phyloP scores from a whole-genome alignment of 2,888 invertebrate genomes.

The Nephrotoma flavescens region DNA sequence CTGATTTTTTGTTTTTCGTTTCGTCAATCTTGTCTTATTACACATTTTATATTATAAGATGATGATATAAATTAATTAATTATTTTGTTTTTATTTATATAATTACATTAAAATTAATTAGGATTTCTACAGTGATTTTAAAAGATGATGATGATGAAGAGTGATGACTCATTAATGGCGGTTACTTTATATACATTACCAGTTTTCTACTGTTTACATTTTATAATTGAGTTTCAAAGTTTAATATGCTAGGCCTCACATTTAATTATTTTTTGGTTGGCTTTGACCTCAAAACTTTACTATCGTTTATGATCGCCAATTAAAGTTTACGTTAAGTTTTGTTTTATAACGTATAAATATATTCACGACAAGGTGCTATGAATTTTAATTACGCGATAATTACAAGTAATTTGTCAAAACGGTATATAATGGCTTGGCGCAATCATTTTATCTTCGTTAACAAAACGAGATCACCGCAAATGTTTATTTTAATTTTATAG shows the following conservation, averaged over 20 bases:
- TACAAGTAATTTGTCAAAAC: not conserved
- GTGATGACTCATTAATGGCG: not conserved
- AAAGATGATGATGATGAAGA: not conserved
- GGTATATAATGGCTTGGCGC: not conserved
- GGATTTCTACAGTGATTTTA: not conserved
- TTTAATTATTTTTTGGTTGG: not conserved
- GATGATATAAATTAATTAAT: not conserved
- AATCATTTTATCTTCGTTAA: not conserved
- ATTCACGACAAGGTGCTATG: not conserved
- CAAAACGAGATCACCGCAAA: not conserved
- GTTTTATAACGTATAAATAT: not conserved
- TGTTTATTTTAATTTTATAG: not conserved
- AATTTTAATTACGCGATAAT: not conserved
- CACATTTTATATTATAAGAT: not conserved
- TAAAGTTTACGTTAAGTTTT: not conserved
- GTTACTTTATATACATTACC: not conserved
- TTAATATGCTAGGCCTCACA: not conserved
- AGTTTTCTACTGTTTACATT: not conserved
- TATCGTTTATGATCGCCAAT: not conserved
- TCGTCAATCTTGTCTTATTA: not conserved
- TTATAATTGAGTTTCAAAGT: not conserved
- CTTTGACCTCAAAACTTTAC: not conserved
- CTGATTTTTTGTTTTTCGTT: not conserved
- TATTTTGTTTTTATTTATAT: not conserved
- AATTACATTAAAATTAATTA: not conserved